Conservation (phyloP, 2,113 vertebrate species). For the Brienomyrus longianalis region DNA sequence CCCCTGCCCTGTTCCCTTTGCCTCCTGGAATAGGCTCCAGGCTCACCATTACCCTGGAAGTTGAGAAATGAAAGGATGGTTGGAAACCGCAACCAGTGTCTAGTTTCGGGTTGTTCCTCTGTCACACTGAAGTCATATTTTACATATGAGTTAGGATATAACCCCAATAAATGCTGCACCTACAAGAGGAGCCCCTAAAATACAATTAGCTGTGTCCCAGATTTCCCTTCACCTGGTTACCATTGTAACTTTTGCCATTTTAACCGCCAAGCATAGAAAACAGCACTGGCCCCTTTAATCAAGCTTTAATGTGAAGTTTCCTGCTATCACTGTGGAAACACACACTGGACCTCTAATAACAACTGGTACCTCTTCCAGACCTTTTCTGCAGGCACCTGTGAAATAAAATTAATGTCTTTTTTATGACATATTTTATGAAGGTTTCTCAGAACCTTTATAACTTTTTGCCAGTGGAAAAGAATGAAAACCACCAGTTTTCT, state of each 20-base stretch:
- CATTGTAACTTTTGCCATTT: conserved; percentile 40
- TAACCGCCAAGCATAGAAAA: conserved; percentile 39
- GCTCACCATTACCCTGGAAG: background rate
- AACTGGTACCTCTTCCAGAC: conserved; percentile 19
- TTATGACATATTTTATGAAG: conserved; percentile 10
- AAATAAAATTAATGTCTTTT: conserved; percentile 20
- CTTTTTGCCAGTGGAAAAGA: conserved; percentile 28
- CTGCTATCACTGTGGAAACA: conserved; percentile 27
- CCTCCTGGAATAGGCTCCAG: background rate
- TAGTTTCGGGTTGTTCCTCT: background rate
- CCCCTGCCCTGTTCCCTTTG: background rate
- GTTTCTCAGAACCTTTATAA: conserved; percentile 32
- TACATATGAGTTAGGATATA: background rate
- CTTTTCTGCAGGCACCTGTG: conserved; percentile 27
- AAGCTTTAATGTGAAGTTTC: conserved; percentile 29
- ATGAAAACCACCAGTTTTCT: background rate
- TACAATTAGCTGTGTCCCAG: background rate
- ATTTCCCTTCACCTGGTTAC: conserved; percentile 32
- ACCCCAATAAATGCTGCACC: background rate
- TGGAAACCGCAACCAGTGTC: background rate
- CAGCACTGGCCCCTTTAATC: conserved; percentile 18
- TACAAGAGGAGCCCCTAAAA: background rate
- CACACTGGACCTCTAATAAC: conserved; percentile 23
- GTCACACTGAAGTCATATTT: background rate
- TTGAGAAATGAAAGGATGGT: background rate